phyloP scores from a whole-genome alignment of 2,113 vertebrate genomes.

The Penelope pileata region DNA sequence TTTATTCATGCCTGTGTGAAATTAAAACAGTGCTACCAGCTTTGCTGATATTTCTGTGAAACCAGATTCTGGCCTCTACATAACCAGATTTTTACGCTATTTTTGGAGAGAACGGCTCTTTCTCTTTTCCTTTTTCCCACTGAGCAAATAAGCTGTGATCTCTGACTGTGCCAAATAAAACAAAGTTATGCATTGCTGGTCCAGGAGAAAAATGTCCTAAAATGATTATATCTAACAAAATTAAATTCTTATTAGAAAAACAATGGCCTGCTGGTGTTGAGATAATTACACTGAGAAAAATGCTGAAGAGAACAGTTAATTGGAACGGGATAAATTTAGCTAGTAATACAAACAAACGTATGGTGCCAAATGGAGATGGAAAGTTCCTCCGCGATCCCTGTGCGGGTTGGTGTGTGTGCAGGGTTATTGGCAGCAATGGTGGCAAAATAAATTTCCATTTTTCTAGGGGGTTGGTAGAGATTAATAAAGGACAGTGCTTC shows the following conservation, averaged over 20 bases:
- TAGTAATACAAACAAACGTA: conserved; percentile 48
- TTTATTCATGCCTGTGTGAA: not conserved
- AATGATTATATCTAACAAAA: conserved; percentile 59
- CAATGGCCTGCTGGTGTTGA: conserved; percentile 43
- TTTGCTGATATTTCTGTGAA: not conserved
- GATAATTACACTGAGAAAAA: conserved; percentile 55
- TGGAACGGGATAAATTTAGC: conserved; percentile 55
- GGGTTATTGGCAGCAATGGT: not conserved
- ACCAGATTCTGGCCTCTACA: not conserved
- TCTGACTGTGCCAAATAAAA: conserved; percentile 29
- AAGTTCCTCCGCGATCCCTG: not conserved
- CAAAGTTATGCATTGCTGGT: not conserved
- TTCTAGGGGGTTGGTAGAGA: not conserved
- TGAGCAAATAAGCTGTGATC: not conserved
- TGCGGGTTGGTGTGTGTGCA: not conserved
- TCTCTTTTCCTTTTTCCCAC: not conserved
- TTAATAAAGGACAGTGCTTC: conserved; percentile 16
- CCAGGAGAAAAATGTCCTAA: conserved; percentile 10
- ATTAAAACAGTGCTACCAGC: not conserved
- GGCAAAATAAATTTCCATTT: conserved; percentile 12
- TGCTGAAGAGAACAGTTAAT: conserved; percentile 59
- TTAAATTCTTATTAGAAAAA: conserved; percentile 62
- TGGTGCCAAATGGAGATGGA: conserved; percentile 33
- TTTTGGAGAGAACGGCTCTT: not conserved
- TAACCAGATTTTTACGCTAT: not conserved